Evolutionary conservation across 2,113 vertebrate genomes (phyloP), one percentile per base, ranked within the genome.

Genomic region (pig (Sus scrofa)): DNA sequence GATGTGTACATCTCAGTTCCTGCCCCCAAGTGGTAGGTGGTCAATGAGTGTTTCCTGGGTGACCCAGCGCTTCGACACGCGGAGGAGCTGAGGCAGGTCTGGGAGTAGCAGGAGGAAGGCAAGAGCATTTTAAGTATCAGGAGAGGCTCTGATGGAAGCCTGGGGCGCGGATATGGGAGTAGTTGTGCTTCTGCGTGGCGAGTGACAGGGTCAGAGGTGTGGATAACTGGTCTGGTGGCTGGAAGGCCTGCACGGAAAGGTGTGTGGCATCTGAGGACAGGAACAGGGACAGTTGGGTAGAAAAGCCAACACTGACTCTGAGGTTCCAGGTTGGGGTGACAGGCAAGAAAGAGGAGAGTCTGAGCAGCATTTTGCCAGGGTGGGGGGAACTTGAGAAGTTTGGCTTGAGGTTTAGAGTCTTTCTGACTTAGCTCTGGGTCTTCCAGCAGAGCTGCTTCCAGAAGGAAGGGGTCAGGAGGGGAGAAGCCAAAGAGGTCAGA

Each of bases 21-120:
- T 73, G 67, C 15, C 27, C 37, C 60, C 22, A 19, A 20, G 67
- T 2, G 5, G 34, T 30, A 62, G 34, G 20, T 13, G 32, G 24
- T 82, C 50, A 52, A 1, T 54, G 26, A 58, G 27, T 19, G 74
- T 32, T 79, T 79, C 16, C 9, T 7, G 26, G 67, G 50, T 7
- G 6, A 30, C 6, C 14, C 67, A 54, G 39, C 24, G 7, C 54
- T 74, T 22, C 13, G 3, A 39, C 2, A 1, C 3, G 1, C 2
- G 1, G 60, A 65, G 73, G 65, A 5, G 26, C 22, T 5, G 18
- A n/a, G 56, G 8, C 0, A 5, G 19, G 7, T 15, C 6, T 26
- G 3, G 18, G 78, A 52, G 30, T 26, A 34, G 62, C 13, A 4
- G 54, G 70, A 34, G 86, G 56, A 18, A 60, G 85, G 54, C 50